Evolutionary conservation across 2,113 vertebrate species (phyloP).

Genomic region (Psettodes erumei): DNA sequence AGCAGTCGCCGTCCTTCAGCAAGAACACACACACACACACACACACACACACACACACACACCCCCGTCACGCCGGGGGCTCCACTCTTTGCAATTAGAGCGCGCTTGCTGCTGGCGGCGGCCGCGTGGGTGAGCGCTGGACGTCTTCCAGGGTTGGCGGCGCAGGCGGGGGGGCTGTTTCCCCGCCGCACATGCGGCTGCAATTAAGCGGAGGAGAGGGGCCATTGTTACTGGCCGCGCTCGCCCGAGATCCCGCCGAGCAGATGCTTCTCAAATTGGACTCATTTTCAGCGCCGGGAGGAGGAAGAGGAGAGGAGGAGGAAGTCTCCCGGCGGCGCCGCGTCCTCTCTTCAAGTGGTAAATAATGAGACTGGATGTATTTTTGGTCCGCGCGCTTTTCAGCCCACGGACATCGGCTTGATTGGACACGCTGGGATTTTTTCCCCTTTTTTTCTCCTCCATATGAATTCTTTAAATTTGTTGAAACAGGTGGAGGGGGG

Average conservation of each 20-base stretch:
- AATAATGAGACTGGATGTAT: conserved; percentile 64
- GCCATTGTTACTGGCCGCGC: conserved; percentile 66
- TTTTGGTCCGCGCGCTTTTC: conserved; percentile 57
- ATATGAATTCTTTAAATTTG: conserved; percentile 29
- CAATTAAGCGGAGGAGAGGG: conserved; percentile 77
- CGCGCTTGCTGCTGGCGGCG: conserved; percentile 75
- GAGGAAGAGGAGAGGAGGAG: conserved; percentile 47
- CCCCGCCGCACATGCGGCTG: conserved; percentile 75
- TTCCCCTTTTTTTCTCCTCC: conserved; percentile 1
- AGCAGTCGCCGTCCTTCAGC: conserved; percentile 72
- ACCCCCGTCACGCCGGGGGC: conserved; percentile 68
- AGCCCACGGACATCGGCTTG: conserved; percentile 38
- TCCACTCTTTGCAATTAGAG: conserved; percentile 81
- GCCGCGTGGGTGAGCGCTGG: conserved; percentile 77
- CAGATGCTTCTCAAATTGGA: conserved; percentile 77
- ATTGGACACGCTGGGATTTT: conserved; percentile 29
- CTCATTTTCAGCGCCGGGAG: conserved; percentile 65
- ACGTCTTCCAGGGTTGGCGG: conserved; percentile 64
- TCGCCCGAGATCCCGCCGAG: conserved; percentile 74
- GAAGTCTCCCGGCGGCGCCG: conserved; percentile 51
- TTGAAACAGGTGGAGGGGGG: conserved; percentile 26
- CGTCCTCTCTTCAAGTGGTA: conserved; percentile 55
- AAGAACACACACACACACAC: no score
- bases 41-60: no score
- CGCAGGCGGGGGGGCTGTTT: conserved; percentile 76